These are phyloP conservation scores for Drosophila hamatofila DNA, from an alignment of 2,888 invertebrate species.

Conservation along the genomic window DNA sequence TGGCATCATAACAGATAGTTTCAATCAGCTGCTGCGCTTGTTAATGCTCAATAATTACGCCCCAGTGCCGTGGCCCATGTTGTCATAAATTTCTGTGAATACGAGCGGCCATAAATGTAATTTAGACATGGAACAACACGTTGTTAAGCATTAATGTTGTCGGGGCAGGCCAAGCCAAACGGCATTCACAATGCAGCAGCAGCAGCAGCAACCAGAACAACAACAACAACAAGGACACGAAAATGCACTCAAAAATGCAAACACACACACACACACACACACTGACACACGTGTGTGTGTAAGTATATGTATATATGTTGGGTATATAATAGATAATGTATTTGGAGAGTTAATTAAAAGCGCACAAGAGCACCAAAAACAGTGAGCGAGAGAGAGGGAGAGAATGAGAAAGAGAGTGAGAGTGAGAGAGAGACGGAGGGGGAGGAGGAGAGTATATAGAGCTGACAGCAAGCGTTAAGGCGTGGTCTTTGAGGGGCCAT, in stretches of 20 bases:
- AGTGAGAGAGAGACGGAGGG: neutral
- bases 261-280: conserved; percentile 12
- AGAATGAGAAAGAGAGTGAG: conserved; percentile 7
- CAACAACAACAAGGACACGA: conserved; percentile 3
- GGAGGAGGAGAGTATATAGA: neutral
- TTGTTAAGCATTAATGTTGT: conserved; percentile 32
- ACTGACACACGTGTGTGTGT: neutral
- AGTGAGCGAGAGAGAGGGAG: neutral
- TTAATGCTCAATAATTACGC: neutral
- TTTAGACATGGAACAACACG: conserved; percentile 30
- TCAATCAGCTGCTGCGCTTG: conserved; percentile 6
- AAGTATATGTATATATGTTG: neutral
- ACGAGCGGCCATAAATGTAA: conserved; percentile 38
- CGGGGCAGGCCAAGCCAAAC: neutral
- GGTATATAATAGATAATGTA: conserved; percentile 36
- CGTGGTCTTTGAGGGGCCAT: neutral
- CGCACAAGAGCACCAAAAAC: conserved; percentile 7
- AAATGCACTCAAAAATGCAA: conserved; percentile 44
- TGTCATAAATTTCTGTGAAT: conserved; percentile 22
- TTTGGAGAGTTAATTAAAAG: conserved; percentile 65
- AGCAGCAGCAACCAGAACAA: neutral
- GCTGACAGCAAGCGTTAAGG: neutral
- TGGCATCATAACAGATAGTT: neutral
- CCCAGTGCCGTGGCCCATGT: neutral
- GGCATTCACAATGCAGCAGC: neutral